Evolutionary conservation across 2,888 invertebrate genomes (phyloP), one percentile per base, ranked within the genome.

Genomic region (Vandiemenella viatica): DNA sequence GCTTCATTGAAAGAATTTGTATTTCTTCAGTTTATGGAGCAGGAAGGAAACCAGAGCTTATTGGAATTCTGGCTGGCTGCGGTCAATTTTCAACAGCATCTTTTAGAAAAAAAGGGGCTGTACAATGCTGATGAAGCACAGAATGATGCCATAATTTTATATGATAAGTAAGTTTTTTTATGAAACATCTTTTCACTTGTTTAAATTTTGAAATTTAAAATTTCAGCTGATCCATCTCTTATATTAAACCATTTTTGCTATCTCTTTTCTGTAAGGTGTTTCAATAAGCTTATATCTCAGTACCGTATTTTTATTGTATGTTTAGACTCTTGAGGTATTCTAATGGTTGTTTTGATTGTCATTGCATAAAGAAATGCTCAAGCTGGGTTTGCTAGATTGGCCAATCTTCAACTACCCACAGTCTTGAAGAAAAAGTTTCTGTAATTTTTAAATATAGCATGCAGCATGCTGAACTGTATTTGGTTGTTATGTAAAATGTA

Each of bases 91-190:
- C 78, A 84, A 61, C 80, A 83, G 59, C 83, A 86, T 64, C 66
- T 83, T 54, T 60, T 66, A 44, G 67, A 71, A 19, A 76, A 74
- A 59, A 71, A 70, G 53, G 72, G 71, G 45, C 67, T 70, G 52
- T 67, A 73, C 53, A 79, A 81, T 63, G 70, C 77, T 32, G 69
- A 75, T n/a, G 80, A 85, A 63, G 85, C 85, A 38, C 89, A 91
- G 70, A 77, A 77, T 49, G 96, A 96, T 75, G 95, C 96, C 53
- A 87, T 96, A 72, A 80, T 93, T 57, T 77, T 97, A 45, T 97
- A 96, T 69, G 92, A 96, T 60, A 92, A 91, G 77, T 80, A 63
- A 62, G 62, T 57, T 4, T 5, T 40, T 40, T 40, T 18, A n/a
- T 16, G 17, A 4, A 22, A 8, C 13, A 26, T n/a, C n/a, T 7